Evolutionary conservation across 2,113 vertebrate genomes (phyloP).

Genomic region (Amblyopsis rosae): DNA sequence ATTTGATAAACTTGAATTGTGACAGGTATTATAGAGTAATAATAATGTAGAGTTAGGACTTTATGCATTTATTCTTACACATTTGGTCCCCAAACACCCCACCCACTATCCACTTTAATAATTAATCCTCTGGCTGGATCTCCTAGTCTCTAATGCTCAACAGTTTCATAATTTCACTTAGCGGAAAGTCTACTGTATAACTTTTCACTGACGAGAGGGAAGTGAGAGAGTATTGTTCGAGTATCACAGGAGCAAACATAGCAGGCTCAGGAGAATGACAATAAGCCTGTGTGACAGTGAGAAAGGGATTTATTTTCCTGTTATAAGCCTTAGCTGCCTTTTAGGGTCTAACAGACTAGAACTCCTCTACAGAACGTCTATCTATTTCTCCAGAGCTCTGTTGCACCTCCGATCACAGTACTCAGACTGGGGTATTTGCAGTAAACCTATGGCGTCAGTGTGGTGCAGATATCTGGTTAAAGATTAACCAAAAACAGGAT

Average conservation of each 20-base stretch:
- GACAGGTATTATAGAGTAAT: conserved; percentile 50
- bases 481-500: too few relatives aligned
- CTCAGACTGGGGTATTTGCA: not conserved
- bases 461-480: too few relatives aligned
- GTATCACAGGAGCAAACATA: conserved; percentile 59
- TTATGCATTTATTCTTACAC: conserved; percentile 58
- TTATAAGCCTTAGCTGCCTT: conserved; percentile 38
- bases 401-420: conserved; percentile 29
- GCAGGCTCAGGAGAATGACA: conserved; percentile 30
- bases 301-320: conserved; percentile 42
- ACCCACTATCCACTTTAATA: conserved; percentile 41
- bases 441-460: too few relatives aligned
- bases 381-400: conserved; percentile 10
- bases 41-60: conserved; percentile 19
- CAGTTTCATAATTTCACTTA: conserved; percentile 37
- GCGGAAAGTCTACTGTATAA: conserved; percentile 20
- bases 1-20: conserved; percentile 64
- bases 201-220: conserved; percentile 32
- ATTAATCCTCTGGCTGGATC: conserved; percentile 40
- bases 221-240: conserved; percentile 30
- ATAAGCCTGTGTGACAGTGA: conserved; percentile 49
- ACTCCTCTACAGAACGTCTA: conserved; percentile 34
- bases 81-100: conserved; percentile 13
- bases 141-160: conserved; percentile 8
- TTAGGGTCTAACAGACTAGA: conserved; percentile 32